Conservation (phyloP, 2,888 invertebrate genomes). For the Morpho deidamia region DNA sequence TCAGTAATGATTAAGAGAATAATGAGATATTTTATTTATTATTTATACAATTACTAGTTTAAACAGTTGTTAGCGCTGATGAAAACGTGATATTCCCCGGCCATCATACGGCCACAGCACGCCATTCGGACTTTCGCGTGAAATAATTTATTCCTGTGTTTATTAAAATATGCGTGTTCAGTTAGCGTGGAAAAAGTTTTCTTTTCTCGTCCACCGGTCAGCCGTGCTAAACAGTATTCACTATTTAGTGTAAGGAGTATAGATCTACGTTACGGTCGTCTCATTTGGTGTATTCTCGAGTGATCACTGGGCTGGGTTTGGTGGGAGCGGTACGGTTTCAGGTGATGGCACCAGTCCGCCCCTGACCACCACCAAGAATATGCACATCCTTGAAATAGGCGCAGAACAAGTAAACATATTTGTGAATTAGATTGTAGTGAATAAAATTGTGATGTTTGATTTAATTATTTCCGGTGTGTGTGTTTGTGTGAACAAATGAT, state of each 20-base stretch:
- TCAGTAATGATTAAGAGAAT: no score
- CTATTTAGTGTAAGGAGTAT: slow-evolving; percentile 55
- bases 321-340: slow-evolving; percentile 26
- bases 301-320: slow-evolving; percentile 26
- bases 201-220: slow-evolving; percentile 55
- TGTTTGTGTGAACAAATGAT: not conserved
- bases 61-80: slow-evolving; percentile 42
- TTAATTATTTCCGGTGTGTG: slow-evolving; percentile 4
- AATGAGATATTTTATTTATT: no score
- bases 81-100: slow-evolving; percentile 59
- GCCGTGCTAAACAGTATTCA: slow-evolving; percentile 26
- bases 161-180: slow-evolving; percentile 71
- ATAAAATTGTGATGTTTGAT: slow-evolving; percentile 12
- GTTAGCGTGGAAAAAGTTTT: slow-evolving; percentile 73
- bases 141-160: slow-evolving; percentile 68
- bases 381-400: slow-evolving; percentile 74
- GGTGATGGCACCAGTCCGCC: slow-evolving; percentile 46
- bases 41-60: no score
- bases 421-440: slow-evolving; percentile 18
- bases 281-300: slow-evolving; percentile 27
- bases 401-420: slow-evolving; percentile 64
- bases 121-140: slow-evolving; percentile 67
- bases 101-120: slow-evolving; percentile 43
- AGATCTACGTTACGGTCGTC: slow-evolving; percentile 53
- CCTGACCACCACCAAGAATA: slow-evolving; percentile 45